Base-by-base conservation (phyloP, 2,888 invertebrate species). In the Acleris holmiana region DNA sequence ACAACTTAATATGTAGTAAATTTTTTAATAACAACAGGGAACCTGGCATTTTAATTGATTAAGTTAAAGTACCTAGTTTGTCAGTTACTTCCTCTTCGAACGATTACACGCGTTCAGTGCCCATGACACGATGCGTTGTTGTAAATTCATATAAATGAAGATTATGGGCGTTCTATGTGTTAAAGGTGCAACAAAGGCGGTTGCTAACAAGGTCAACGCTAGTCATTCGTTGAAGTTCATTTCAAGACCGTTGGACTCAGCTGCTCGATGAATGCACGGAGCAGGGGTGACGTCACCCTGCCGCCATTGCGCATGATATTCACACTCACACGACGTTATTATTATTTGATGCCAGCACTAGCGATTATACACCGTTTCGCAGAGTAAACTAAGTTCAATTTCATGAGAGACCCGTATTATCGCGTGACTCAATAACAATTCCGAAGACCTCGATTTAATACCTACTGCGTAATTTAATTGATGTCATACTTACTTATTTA, bases 401-500 rank as follows among this genome's bases (percentile, higher is more conserved):
- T 65, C 21, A 25, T 44, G 0, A 7, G 4, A 47, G 4, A 1
- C 23, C 5, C 18, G n/a, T 21, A 29, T 57, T 56, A 51, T 49
- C 56, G 21, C 23, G 21, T 65, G 65, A 60, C 29, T 65, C 59
- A 65, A 60, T 60, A 60, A 64, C 10, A 55, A 60, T 60, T 46
- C 60, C 65, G 48, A 46, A 35, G 46, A 60, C 54, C 21, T 65
- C 50, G 50, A 50, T 49, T 51, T 41, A 18, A 15, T 23, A 57
- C n/a, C n/a, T n/a, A n/a, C 56, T 61, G 66, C 65, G 65, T 65
- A 54, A 59, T 58, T 58, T 58, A 23, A 18, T 50, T 59, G 23
- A 50, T 35, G 2, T 58, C 4, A 41, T 15, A n/a, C 44, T 44
- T n/a, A n/a, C n/a, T n/a, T 15, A n/a, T 5, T 41, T 41, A n/a